These are phyloP conservation scores for Pundamilia nyererei DNA, from an alignment of 2,113 vertebrate genomes.

Conservation along the genomic window DNA sequence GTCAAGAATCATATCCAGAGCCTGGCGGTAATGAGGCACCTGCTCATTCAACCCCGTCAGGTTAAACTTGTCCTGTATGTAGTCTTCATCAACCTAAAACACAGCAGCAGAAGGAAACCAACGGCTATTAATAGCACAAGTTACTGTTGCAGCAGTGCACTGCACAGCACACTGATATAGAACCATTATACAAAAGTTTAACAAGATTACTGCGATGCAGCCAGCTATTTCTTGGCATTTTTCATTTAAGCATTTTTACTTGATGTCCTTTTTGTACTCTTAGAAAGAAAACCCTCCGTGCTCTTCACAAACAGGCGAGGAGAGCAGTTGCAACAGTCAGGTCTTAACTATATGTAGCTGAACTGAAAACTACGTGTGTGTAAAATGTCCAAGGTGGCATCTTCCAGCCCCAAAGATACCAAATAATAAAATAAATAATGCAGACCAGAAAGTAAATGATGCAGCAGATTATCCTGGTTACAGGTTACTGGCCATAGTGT, in stretches of 20 bases:
- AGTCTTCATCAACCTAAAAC: slow-evolving; percentile 86
- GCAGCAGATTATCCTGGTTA: neutral
- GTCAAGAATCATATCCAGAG: slow-evolving; percentile 90
- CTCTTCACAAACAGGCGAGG: neutral
- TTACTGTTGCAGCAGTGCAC: neutral
- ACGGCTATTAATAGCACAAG: neutral
- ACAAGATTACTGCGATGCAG: slow-evolving; percentile 18
- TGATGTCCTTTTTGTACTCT: neutral
- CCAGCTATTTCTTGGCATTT: neutral
- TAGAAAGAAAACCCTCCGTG: neutral
- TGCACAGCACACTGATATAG: neutral
- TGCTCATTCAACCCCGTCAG: slow-evolving; percentile 89
- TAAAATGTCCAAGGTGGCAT: neutral
- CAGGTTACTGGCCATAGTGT: neutral
- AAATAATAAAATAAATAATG: neutral
- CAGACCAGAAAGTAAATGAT: neutral
- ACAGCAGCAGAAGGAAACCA: neutral
- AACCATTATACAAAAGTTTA: slow-evolving; percentile 16
- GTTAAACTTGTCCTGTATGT: slow-evolving; percentile 93
- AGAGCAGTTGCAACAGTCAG: neutral
- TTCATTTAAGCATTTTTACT: neutral
- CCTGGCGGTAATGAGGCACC: slow-evolving; percentile 89
- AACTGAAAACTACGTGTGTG: neutral
- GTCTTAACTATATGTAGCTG: neutral
- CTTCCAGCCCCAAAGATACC: neutral